phyloP scores from a whole-genome alignment of 2,113 vertebrate genomes.

The Ictidomys tridecemlineatus region DNA sequence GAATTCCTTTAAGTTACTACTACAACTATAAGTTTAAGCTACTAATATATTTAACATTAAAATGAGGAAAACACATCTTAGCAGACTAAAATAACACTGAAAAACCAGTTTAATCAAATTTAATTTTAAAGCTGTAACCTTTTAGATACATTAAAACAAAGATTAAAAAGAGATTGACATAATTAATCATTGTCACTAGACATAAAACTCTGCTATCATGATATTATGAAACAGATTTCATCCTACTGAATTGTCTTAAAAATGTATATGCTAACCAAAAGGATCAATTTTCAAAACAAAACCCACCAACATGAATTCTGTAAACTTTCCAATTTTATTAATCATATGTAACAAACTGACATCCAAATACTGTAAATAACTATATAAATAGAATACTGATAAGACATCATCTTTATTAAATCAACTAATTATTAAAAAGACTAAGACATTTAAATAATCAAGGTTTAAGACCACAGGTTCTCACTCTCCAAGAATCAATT shows the following conservation, averaged over 20 bases:
- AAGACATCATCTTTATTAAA: background rate
- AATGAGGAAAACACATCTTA: background rate
- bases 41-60: background rate
- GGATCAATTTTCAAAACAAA: slow-evolving; percentile 22
- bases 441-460: slow-evolving; percentile 16
- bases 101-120: background rate
- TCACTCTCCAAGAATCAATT: background rate
- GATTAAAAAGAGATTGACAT: background rate
- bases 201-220: background rate
- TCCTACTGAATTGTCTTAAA: slow-evolving; percentile 33
- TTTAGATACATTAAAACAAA: slow-evolving; percentile 4
- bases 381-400: background rate
- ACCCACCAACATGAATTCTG: background rate
- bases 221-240: background rate
- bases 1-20: slow-evolving; percentile 12
- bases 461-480: background rate
- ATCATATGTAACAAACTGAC: slow-evolving; percentile 2
- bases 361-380: slow-evolving; percentile 16
- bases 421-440: slow-evolving; percentile 1
- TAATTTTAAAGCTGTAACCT: slow-evolving; percentile 13
- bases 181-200: slow-evolving; percentile 33
- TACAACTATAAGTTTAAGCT: background rate
- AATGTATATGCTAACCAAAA: slow-evolving; percentile 43
- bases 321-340: slow-evolving; percentile 16
- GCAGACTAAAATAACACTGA: background rate